These are phyloP conservation scores for Sandelia bainsii DNA, from an alignment of 2,797 vertebrate genomes.

Conservation along the genomic window DNA sequence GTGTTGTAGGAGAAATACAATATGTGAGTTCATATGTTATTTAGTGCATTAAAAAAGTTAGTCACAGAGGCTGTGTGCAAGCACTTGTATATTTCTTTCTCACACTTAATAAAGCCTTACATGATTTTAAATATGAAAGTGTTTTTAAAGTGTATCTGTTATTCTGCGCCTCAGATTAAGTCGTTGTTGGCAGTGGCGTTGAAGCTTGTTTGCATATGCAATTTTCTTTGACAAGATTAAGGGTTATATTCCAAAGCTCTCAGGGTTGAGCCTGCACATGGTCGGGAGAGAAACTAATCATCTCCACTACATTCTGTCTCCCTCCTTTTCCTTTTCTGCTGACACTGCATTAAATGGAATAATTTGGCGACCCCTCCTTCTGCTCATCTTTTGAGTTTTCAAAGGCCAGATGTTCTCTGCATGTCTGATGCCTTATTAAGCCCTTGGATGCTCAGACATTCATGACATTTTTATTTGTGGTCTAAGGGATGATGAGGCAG, in stretches of 20 bases:
- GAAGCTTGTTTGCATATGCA: constrained; percentile 54
- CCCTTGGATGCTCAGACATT: constrained; percentile 20
- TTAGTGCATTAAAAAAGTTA: background rate
- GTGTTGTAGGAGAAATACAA: background rate
- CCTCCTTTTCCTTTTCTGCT: constrained; percentile 48
- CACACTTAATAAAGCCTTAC: background rate
- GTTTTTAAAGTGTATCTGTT: constrained; percentile 19
- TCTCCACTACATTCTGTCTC: constrained; percentile 29
- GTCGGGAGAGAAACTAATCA: constrained; percentile 45
- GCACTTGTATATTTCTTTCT: background rate
- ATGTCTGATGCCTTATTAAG: constrained; percentile 64
- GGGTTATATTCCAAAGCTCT: constrained; percentile 65
- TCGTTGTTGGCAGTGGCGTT: constrained; percentile 24
- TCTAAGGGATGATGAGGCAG: constrained; percentile 43
- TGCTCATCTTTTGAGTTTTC: constrained; percentile 47
- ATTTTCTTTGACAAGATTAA: constrained; percentile 75
- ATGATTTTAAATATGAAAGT: constrained; percentile 39
- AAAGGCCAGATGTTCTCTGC: constrained; percentile 52
- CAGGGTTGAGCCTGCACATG: constrained; percentile 32
- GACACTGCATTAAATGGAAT: constrained; percentile 59
- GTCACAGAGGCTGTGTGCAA: background rate
- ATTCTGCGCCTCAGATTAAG: constrained; percentile 29
- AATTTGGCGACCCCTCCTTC: constrained; percentile 46
- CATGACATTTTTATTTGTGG: constrained; percentile 55
- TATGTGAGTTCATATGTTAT: background rate